Base-by-base conservation (phyloP, 2,888 invertebrate genomes). In the Globia sparganii region DNA sequence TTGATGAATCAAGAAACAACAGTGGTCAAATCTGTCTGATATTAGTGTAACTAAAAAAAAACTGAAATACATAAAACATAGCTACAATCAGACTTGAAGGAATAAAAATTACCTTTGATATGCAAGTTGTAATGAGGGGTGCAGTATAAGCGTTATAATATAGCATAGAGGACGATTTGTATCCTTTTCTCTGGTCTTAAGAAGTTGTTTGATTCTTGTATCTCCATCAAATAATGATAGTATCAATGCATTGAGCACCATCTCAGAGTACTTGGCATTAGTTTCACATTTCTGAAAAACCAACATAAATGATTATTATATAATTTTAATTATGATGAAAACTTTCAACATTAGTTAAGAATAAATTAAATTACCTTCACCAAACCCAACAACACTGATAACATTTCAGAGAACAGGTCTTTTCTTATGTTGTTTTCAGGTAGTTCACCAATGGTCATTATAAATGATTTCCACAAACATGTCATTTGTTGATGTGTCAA, bases 401-500 rank as follows among this genome's bases (percentile, higher is more conserved):
- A 77, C 5, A 94, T 80, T 77, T 94, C 93, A 86, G 89, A 85
- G 62, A 95, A 91, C 28, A 95, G 78, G 84, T 94, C 93, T 81
- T 88, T 91, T 76, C 93, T 91, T 4, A 94, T 85, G 77, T 91
- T 91, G 80, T 93, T 92, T 31, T 93, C 92, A 9, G 93, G 91
- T 67, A 96, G 79, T 75, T 94, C 93, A 64, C 91, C 91, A 77
- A 95, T 88, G 2, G 90, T 91, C 58, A 87, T 74, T 4, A 95
- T 70, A 86, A 93, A 93, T 9, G 95, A 94, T 61, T 89, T 94
- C 95, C 96, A 96, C 58, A 94, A 87, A 87, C 97, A 96, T 73
- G 86, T 87, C 25, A 94, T 84, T 71, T 93, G 91, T 59, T 90
- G 83, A 40, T 84, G 85, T 2, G 87, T 85, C 49, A 90, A 85